Evolutionary conservation across 1,140 invertebrate genomes (phyloP), one percentile per base, ranked within the genome.

Genomic region (Drosophila arawakana): DNA sequence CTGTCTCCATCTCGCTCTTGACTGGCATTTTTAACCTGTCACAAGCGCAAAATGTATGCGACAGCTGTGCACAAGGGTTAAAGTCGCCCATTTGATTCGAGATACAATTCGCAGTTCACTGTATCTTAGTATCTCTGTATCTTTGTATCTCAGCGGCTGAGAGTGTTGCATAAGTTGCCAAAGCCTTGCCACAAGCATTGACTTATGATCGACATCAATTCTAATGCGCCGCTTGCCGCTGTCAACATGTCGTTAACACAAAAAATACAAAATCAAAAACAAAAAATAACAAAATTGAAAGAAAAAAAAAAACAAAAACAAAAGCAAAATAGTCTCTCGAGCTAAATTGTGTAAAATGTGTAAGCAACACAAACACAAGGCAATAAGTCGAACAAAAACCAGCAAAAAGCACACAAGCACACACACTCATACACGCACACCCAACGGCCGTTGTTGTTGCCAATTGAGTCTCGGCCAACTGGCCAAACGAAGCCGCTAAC

Each of bases 191-290:
- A 81, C 84, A 88, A 71, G 50, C 69, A 89, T 89, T 89, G 84
- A 89, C 85, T 89, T 89, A 89, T 89, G 84, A 89, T 89, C 84
- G 81, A 89, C 84, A 89, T 89, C 85, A 89, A 89, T 89, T 89
- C 78, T 78, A 89, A 89, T 84, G 78, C 69, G 59, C 78, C 78
- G 84, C 84, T 79, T 89, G 80, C 84, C 79, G 80, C 84, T 89
- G 84, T 89, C 84, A 89, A 82, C 84, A 83, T 89, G 84, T 89
- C 85, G 84, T 89, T 89, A 89, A 81, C 85, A 83, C 72, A 57
- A 52, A 72, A 72, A 54, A 60, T 55, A 44, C n/a, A 10, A 18
- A 37, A 30, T 37, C 18, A 7, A 71, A 47, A 67, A 54, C n/a
- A 70, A 44, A 60, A 76, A 72, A 54, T 21, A 21, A 21, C 18